Evolutionary conservation across 2,113 vertebrate genomes (phyloP).

Genomic region (Melanerpes formicivorus): DNA sequence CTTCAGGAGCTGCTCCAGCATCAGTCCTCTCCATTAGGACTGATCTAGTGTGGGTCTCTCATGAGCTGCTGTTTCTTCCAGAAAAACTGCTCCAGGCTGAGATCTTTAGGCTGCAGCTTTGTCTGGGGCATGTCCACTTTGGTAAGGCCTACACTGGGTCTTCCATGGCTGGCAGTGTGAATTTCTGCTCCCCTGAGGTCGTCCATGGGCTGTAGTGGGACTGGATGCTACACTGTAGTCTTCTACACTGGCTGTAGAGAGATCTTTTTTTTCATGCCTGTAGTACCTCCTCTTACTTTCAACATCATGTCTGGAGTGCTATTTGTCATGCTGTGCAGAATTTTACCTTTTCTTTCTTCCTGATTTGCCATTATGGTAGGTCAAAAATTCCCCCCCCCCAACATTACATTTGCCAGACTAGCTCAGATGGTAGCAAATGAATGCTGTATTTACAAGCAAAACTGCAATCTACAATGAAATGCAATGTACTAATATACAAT

Average conservation of each 20-base stretch:
- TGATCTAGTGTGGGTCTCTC: background rate
- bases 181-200: background rate
- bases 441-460: no score
- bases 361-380: background rate
- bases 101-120: background rate
- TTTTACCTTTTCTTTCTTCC: background rate
- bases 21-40: background rate
- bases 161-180: background rate
- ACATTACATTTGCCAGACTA: no score
- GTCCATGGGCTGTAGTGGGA: background rate
- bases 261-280: background rate
- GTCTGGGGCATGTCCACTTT: background rate
- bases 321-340: background rate
- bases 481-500: no score
- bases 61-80: background rate
- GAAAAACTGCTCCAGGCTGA: background rate
- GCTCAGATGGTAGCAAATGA: no score
- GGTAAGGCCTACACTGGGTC: fast-evolving
- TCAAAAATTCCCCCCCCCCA: no score
- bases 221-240: background rate
- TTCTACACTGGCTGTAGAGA: background rate
- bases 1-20: background rate
- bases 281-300: background rate
- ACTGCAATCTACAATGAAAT: no score
- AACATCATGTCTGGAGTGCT: background rate